These are phyloP conservation scores for Heliconius himera DNA, from an alignment of 1,140 invertebrate genomes.

Conservation along the genomic window DNA sequence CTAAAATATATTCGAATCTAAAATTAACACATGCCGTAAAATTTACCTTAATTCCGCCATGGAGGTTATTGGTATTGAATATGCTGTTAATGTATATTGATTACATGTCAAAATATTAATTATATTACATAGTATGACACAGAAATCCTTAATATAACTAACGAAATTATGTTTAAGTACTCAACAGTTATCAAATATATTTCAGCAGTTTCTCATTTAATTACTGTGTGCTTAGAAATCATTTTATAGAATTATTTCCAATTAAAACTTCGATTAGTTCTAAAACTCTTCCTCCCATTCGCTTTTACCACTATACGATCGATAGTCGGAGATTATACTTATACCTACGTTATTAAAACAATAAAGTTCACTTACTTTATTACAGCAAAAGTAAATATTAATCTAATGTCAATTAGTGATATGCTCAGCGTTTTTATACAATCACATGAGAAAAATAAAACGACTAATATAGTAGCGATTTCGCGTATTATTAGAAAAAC, in stretches of 20 bases:
- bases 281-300: background rate
- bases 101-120: no score
- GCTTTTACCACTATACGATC: background rate
- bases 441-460: background rate
- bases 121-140: no score
- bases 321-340: background rate
- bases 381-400: background rate
- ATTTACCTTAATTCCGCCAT: no score
- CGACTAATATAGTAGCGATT: background rate
- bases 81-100: no score
- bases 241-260: background rate
- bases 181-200: background rate
- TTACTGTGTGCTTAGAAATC: background rate
- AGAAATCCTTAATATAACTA: background rate
- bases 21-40: no score
- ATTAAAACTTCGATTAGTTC: conserved; percentile 6
- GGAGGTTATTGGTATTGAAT: no score
- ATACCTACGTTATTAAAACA: background rate
- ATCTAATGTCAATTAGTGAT: background rate
- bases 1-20: no score
- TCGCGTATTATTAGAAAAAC: background rate
- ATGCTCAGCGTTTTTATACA: background rate
- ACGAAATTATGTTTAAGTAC: background rate
- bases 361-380: background rate
- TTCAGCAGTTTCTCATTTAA: background rate